Evolutionary conservation across 2,797 vertebrate genomes (phyloP), one percentile per base, ranked within the genome.

Genomic region (Gallinago stenura): DNA sequence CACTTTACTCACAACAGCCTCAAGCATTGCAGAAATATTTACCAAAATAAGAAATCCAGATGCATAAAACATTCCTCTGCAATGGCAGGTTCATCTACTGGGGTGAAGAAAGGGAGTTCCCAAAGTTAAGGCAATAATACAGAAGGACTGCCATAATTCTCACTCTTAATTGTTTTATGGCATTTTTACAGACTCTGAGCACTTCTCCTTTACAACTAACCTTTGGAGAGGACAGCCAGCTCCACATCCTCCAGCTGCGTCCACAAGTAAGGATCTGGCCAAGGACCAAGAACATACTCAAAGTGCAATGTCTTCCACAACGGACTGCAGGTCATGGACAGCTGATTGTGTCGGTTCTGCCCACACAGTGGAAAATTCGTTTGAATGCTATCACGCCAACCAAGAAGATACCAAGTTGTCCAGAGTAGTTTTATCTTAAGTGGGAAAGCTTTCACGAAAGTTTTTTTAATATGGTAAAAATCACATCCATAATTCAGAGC

Each of bases 121-220:
- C 33, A 30, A 18, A 41, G 31, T 31, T 45, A 17, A 66, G 35
- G 31, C 30, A 75, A 28, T 37, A 80, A 77, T 46, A n/a, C 15
- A 6, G 37, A 71, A 93, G 72, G 16, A 53, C 33, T 62, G 30
- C 20, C 7, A 9, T 20, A 82, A 76, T 35, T 26, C 53, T 73
- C 89, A 43, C 2, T 61, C 65, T 69, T 53, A 56, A 25, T 7
- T 61, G 56, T 0, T 66, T 83, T 50, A 37, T 15, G 35, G 28
- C 45, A 64, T 20, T 69, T 78, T 76, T 64, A 41, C 31, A 82
- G 43, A 25, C 30, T 95, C 54, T n/a, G 43, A 53, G 16, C 46
- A 58, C 30, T 76, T 89, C 89, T 87, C 70, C 78, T 95, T 93
- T 82, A 87, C 39, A 87, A 26, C 51, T 60, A 78, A 20, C 21